These are phyloP conservation scores for Siphonodentalium dalli DNA, from an alignment of 2,888 invertebrate species.

Conservation along the genomic window DNA sequence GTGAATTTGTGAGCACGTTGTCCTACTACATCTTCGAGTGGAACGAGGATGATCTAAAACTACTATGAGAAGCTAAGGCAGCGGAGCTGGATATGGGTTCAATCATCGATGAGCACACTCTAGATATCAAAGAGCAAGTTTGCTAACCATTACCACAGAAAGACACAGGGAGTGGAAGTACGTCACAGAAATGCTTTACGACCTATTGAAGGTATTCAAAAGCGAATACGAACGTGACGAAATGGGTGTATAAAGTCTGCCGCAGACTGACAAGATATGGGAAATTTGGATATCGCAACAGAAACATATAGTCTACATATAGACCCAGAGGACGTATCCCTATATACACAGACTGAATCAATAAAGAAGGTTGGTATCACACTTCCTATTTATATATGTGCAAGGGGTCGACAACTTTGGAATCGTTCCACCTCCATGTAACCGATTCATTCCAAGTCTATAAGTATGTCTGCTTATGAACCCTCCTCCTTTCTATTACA, in stretches of 20 bases:
- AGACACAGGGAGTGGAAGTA: conserved; percentile 25
- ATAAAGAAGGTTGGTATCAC: conserved; percentile 18
- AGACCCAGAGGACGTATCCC: conserved; percentile 20
- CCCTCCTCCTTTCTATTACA: no score
- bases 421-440: conserved; percentile 34
- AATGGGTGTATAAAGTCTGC: conserved; percentile 24
- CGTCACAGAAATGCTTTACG: conserved; percentile 15
- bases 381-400: conserved; percentile 26
- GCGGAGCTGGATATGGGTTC: conserved; percentile 15
- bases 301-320: conserved; percentile 29
- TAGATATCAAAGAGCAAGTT: conserved; percentile 25
- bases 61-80: conserved; percentile 16
- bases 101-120: no score
- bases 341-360: conserved; percentile 27
- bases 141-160: conserved; percentile 23
- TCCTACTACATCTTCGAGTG: conserved; percentile 30
- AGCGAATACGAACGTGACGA: conserved; percentile 24
- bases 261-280: conserved; percentile 18
- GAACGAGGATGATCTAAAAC: conserved; percentile 23
- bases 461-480: no score
- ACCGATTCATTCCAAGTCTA: conserved; percentile 32
- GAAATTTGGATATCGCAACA: conserved; percentile 24
- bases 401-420: conserved; percentile 30
- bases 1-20: conserved; percentile 30
- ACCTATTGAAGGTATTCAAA: conserved; percentile 21